Evolutionary conservation across 2,113 vertebrate genomes (phyloP), one percentile per base, ranked within the genome.

Genomic region (Prionailurus bengalensis): DNA sequence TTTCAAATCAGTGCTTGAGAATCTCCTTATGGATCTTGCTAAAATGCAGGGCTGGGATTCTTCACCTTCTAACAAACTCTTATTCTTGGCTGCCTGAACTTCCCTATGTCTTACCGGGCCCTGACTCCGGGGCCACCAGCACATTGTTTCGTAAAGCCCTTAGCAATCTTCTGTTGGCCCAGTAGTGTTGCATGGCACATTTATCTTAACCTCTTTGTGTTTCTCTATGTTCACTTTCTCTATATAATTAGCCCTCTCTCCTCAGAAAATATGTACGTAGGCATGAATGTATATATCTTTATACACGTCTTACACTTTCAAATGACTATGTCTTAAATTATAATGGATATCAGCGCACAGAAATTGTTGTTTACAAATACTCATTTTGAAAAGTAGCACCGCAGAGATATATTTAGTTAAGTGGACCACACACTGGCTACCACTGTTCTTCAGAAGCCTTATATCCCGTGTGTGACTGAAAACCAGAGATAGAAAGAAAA

Each of bases 351-450:
- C 55, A 17, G 2, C n/a, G 51, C 23, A 31, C 36, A 88, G 68
- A 96, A 93, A 88, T 68, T 15, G 68, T 74, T 70, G 36, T 85
- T 79, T 94, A 66, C 53, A 86, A 93, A 82, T 86, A 68, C 4
- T 91, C 86, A 73, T 86, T 95, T 89, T 94, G 74, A 19, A 89
- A 81, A 89, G 31, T 45, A 89, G 16, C n/a, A 48, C 79, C 74
- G 79, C 53, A 82, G 78, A 29, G 27, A 39, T 86, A 19, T 23
- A 17, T 58, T 93, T 81, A 93, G 86, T 94, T 79, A 94, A 97
- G 73, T 96, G 78, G 78, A 58, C 81, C 76, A 36, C 21, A 4
- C 45, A 31, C 58, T 92, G 68, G 33, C 23, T 63, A 89, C 68
- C 3, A 6, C 11, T 70, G 36, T 15, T 94, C 65, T 81, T 48